phyloP scores from a whole-genome alignment of 2,797 vertebrate genomes.

The Sternarchorhynchus goeldii region DNA sequence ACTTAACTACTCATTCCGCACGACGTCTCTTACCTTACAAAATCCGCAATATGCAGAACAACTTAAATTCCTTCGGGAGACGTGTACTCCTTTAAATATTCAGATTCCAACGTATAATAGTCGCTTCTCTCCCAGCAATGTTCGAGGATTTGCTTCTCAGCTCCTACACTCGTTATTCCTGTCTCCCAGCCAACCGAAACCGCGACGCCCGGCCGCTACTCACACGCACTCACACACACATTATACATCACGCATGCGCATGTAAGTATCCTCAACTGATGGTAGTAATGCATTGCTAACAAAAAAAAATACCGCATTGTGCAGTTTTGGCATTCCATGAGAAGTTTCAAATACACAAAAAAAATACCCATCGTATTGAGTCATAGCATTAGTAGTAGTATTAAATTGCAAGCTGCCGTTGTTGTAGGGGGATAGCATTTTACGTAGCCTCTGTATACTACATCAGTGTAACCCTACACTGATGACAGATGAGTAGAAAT shows the following conservation, averaged over 20 bases:
- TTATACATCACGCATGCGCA: conserved; percentile 68
- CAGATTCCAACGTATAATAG: conserved; percentile 56
- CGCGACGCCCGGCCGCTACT: conserved; percentile 64
- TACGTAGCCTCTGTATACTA: too few species aligned
- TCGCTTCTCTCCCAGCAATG: conserved; percentile 65
- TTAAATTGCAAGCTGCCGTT: too few species aligned
- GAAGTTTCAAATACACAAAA: background rate
- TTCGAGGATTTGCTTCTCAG: conserved; percentile 68
- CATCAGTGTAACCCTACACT: too few species aligned
- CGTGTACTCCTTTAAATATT: conserved; percentile 58
- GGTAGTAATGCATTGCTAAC: too few species aligned
- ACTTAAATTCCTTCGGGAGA: conserved; percentile 63
- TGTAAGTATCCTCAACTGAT: background rate
- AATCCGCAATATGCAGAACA: conserved; percentile 35
- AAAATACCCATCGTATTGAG: too few species aligned
- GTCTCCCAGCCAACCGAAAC: conserved; percentile 74
- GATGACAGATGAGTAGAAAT: too few species aligned
- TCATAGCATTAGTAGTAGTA: too few species aligned
- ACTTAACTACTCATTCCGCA: conserved; percentile 49
- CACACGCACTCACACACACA: conserved; percentile 59
- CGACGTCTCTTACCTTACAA: conserved; percentile 58
- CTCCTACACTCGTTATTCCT: conserved; percentile 49
- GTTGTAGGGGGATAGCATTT: too few species aligned
- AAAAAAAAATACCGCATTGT: conserved; percentile 16
- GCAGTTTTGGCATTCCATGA: too few species aligned